phyloP scores from a whole-genome alignment of 2,113 vertebrate genomes.

The Hymenochirus boettgeri region DNA sequence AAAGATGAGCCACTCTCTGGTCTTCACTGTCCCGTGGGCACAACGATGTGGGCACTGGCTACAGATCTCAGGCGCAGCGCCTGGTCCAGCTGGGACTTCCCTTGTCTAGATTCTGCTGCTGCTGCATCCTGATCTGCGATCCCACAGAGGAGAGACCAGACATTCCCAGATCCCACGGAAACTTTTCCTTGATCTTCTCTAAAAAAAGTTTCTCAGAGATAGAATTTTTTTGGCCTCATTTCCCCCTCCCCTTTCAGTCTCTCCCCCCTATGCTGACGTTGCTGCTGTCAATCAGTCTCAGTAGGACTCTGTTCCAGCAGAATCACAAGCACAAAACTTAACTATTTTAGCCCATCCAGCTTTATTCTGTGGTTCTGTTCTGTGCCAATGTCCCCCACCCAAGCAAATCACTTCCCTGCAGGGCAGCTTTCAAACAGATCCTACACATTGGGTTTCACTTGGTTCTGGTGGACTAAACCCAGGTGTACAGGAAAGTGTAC shows the following conservation, averaged over 20 bases:
- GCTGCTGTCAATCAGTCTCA: constrained; percentile 54
- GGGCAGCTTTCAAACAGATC: too few species aligned
- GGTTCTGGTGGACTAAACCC: too few species aligned
- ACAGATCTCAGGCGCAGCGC: constrained; percentile 10
- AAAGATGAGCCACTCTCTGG: constrained; percentile 38
- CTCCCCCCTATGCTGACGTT: constrained; percentile 57
- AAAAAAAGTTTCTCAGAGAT: constrained; percentile 55
- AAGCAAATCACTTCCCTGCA: too few species aligned
- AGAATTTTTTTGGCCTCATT: constrained; percentile 53
- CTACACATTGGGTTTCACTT: too few species aligned
- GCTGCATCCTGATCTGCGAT: constrained; percentile 23
- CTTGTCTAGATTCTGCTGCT: constrained; percentile 47
- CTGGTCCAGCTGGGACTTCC: constrained; percentile 35
- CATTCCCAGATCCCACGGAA: constrained; percentile 48
- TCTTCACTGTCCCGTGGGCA: constrained; percentile 31
- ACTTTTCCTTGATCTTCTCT: constrained; percentile 62
- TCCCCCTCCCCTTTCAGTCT: constrained; percentile 54
- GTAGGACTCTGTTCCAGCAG: constrained; percentile 40
- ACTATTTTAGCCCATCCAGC: constrained; percentile 26
- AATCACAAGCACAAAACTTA: constrained; percentile 20
- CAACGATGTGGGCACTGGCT: neutral
- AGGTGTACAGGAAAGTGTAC: too few species aligned
- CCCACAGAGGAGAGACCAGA: constrained; percentile 32
- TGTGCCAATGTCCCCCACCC: constrained; percentile 2
- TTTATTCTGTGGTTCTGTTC: constrained; percentile 9